These are phyloP conservation scores for Pitangus sulphuratus DNA, from an alignment of 2,797 vertebrate genomes.

Conservation along the genomic window DNA sequence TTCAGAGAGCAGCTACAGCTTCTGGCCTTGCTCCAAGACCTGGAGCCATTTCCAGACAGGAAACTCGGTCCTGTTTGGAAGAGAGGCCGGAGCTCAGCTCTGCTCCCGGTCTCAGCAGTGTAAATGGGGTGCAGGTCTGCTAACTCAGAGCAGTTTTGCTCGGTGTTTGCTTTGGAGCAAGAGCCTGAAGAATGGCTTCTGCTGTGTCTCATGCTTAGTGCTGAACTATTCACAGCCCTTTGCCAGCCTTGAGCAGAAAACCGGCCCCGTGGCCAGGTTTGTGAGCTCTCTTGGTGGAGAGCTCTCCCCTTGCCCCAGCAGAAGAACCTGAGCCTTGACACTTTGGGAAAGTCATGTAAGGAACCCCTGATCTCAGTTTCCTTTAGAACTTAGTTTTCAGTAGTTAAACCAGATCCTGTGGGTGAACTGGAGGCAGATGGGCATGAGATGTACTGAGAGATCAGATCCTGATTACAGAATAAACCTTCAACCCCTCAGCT, in stretches of 20 bases:
- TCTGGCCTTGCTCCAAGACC: conserved; percentile 5
- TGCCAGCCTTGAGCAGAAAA: neutral
- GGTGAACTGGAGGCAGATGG: neutral
- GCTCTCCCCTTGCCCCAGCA: neutral
- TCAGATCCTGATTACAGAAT: neutral
- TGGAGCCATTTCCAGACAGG: conserved; percentile 26
- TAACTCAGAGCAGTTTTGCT: neutral
- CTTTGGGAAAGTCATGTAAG: neutral
- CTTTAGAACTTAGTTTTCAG: neutral
- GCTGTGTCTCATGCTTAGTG: neutral
- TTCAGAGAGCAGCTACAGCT: neutral
- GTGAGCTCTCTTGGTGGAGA: neutral
- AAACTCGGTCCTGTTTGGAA: conserved; percentile 32
- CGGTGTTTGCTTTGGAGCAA: neutral
- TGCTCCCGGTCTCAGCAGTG: neutral
- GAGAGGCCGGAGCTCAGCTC: neutral
- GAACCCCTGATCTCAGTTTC: too few relatives aligned
- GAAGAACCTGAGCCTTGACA: neutral
- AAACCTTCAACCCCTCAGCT: neutral
- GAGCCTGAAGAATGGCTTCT: neutral
- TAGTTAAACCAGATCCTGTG: neutral
- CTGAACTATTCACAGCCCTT: neutral
- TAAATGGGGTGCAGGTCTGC: neutral
- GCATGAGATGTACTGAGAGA: neutral
- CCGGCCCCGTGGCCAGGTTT: neutral